A percentile compares a stretch with the other conserved stretches of the same genome.
Conservation (phyloP, 2,888 invertebrate genomes). For the Dasypolia templi region DNA sequence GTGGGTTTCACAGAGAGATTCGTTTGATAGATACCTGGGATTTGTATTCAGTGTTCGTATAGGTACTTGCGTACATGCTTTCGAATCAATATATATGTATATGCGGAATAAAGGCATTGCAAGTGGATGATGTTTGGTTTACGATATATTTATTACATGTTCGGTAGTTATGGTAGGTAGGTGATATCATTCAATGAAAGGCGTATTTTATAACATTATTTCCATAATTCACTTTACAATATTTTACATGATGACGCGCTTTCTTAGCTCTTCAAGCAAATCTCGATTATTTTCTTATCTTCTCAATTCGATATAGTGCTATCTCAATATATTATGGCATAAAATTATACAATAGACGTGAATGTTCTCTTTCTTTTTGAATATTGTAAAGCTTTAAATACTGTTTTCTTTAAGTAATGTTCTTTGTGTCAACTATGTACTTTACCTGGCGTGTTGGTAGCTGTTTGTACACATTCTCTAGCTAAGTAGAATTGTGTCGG, state of each 20-base stretch:
- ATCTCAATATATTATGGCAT: background rate
- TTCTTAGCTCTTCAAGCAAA: background rate
- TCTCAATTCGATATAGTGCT: background rate
- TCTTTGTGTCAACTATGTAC: too few species aligned
- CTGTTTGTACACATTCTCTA: too few species aligned
- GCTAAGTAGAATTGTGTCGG: too few species aligned
- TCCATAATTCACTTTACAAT: background rate
- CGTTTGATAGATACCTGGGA: conserved; percentile 23
- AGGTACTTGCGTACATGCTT: conserved; percentile 11
- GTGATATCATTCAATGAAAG: background rate
- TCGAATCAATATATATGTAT: conserved; percentile 23
- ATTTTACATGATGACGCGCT: background rate
- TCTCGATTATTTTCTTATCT: background rate
- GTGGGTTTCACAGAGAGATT: conserved; percentile 9
- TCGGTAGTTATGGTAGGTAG: background rate
- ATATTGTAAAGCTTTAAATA: too few species aligned
- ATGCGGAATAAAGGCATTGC: background rate
- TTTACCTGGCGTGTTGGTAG: too few species aligned
- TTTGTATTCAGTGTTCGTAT: conserved; percentile 17
- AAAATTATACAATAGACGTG: background rate
- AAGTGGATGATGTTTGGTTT: background rate
- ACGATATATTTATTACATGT: background rate
- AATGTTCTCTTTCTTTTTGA: too few species aligned
- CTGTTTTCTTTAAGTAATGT: too few species aligned
- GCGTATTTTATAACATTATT: background rate